Evolutionary conservation across 2,113 vertebrate genomes (phyloP).

Genomic region (Cottus gobio): DNA sequence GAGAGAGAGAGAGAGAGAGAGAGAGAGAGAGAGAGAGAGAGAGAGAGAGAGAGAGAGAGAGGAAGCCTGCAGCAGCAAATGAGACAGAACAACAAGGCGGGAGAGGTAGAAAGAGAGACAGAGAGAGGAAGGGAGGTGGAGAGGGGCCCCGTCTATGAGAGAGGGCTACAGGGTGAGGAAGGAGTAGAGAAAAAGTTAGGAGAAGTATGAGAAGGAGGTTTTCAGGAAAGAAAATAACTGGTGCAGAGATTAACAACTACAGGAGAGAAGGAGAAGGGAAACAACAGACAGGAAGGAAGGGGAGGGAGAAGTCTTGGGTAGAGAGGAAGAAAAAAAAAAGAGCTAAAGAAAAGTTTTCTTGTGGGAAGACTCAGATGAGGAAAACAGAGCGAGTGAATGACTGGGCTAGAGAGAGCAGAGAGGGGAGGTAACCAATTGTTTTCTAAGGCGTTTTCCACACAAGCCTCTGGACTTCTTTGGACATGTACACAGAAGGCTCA

Average conservation of each 20-base stretch:
- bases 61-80: constrained; percentile 78
- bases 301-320: constrained; percentile 69
- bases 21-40: constrained; percentile 57
- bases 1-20: constrained; percentile 68
- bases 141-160: constrained; percentile 69
- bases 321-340: constrained; percentile 47
- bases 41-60: constrained; percentile 60
- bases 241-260: constrained; percentile 46
- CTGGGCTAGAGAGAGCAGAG: constrained; percentile 71
- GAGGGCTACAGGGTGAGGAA: constrained; percentile 71
- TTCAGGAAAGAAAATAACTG: constrained; percentile 44
- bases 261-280: constrained; percentile 61
- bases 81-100: constrained; percentile 77
- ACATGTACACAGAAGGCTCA: constrained; percentile 80
- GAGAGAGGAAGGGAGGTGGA: constrained; percentile 70
- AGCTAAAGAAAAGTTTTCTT: constrained; percentile 79
- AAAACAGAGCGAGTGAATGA: constrained; percentile 84
- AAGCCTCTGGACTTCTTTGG: constrained; percentile 65
- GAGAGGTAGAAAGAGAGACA: constrained; percentile 74
- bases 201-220: constrained; percentile 50
- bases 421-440: constrained; percentile 75
- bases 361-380: constrained; percentile 80
- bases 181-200: constrained; percentile 69
- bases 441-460: constrained; percentile 69
- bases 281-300: constrained; percentile 80